These are phyloP conservation scores for Campylomormyrus tamandua DNA, from an alignment of 2,113 vertebrate species.

Conservation along the genomic window DNA sequence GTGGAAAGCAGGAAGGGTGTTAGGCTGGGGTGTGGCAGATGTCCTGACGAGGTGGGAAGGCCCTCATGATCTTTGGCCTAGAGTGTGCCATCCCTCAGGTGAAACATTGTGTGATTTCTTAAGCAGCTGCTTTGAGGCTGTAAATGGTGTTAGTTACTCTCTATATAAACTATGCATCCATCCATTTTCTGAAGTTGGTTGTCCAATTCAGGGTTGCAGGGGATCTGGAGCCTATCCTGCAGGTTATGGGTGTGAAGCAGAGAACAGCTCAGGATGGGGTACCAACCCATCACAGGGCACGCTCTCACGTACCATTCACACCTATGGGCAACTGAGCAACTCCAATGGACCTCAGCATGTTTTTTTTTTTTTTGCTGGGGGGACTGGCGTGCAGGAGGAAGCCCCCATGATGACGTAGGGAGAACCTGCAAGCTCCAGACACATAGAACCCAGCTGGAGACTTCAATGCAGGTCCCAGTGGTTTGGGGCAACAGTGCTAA, in stretches of 20 bases:
- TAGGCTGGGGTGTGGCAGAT: not conserved
- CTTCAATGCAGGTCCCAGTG: no score
- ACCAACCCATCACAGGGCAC: no score
- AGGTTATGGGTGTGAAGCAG: not conserved
- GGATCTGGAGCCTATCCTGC: not conserved
- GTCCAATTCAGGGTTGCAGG: not conserved
- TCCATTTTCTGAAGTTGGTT: not conserved
- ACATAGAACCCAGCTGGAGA: no score
- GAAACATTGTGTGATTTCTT: not conserved
- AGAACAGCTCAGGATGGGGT: no score
- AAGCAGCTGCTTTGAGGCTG: not conserved
- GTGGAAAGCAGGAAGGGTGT: not conserved
- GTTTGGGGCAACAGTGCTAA: not conserved
- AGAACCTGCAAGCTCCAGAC: no score
- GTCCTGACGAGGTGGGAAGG: not conserved
- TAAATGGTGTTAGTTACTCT: not conserved
- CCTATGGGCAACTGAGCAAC: no score
- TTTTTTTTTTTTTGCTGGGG: no score
- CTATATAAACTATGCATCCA: not conserved
- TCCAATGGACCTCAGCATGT: no score
- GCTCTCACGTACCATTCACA: no score
- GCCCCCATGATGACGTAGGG: no score
- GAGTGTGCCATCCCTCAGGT: not conserved
- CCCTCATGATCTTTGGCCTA: not conserved
- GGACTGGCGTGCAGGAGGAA: no score